phyloP scores from a whole-genome alignment of 1,140 invertebrate species.

The Zaprionus taronus region DNA sequence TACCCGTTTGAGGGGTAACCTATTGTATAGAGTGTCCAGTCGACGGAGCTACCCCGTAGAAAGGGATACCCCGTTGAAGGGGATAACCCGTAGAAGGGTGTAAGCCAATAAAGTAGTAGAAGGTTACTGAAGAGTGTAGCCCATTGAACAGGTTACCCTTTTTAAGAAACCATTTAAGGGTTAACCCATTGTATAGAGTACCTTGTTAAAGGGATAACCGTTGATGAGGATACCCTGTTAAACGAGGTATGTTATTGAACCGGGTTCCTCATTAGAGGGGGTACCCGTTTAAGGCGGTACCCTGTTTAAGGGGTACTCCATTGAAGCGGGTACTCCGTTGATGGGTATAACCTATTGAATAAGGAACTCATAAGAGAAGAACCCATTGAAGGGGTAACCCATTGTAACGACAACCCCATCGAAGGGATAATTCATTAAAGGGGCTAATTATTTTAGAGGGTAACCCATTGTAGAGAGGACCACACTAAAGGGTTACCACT shows the following conservation, averaged over 20 bases:
- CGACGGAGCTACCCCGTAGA: not conserved
- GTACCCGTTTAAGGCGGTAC: not conserved
- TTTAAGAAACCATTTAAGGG: no score
- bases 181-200: not conserved
- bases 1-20: not conserved
- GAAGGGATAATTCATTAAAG: not conserved
- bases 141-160: no score
- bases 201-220: no score
- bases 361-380: not conserved
- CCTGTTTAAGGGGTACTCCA: not conserved
- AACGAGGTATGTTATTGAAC: not conserved
- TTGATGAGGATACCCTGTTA: not conserved
- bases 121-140: no score
- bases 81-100: not conserved
- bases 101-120: no score
- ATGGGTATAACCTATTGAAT: not conserved
- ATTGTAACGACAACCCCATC: not conserved
- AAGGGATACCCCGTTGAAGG: not conserved
- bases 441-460: not conserved
- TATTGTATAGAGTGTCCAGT: not conserved
- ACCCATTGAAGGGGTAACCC: not conserved
- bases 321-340: not conserved
- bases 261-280: rapidly evolving
- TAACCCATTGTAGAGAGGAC: not conserved
- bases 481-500: slow-evolving; percentile 23